A percentile compares a stretch with the other conserved stretches of the same genome.
phyloP scores from a whole-genome alignment of 2,113 vertebrate genomes.

The Recurvirostra avosetta region DNA sequence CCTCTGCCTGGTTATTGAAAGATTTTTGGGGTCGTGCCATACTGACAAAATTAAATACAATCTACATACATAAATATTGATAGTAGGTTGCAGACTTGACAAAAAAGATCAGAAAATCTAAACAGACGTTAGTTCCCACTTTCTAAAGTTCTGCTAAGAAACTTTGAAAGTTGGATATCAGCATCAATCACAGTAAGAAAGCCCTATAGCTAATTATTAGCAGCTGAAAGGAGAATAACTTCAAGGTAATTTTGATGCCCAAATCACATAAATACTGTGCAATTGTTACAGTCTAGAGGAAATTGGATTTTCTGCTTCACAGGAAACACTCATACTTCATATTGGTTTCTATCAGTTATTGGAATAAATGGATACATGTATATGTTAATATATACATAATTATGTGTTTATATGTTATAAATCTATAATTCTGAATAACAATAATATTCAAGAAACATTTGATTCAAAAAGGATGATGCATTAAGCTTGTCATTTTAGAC shows the following conservation, averaged over 20 bases:
- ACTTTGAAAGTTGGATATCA: not conserved
- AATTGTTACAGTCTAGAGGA: not conserved
- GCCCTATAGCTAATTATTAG: not conserved
- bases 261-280: slow-evolving; percentile 1
- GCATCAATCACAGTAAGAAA: not conserved
- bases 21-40: not conserved
- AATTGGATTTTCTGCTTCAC: slow-evolving; percentile 38
- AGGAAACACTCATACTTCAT: not conserved
- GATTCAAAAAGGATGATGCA: not conserved
- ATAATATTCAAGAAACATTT: not conserved
- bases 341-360: not conserved
- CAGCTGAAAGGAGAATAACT: not conserved
- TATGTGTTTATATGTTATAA: not conserved
- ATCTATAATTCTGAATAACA: not conserved
- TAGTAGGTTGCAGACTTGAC: not conserved
- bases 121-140: not conserved
- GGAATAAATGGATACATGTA: not conserved
- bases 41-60: not conserved
- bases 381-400: not conserved
- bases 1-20: not conserved
- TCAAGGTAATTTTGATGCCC: slow-evolving; percentile 1
- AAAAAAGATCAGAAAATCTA: not conserved
- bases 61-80: not conserved
- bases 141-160: not conserved
- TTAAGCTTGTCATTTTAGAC: not conserved